A percentile compares a stretch with the other conserved stretches of the same genome.
Evolutionary conservation across 2,113 vertebrate species (phyloP).

Genomic region (Gopherus evgoodei): DNA sequence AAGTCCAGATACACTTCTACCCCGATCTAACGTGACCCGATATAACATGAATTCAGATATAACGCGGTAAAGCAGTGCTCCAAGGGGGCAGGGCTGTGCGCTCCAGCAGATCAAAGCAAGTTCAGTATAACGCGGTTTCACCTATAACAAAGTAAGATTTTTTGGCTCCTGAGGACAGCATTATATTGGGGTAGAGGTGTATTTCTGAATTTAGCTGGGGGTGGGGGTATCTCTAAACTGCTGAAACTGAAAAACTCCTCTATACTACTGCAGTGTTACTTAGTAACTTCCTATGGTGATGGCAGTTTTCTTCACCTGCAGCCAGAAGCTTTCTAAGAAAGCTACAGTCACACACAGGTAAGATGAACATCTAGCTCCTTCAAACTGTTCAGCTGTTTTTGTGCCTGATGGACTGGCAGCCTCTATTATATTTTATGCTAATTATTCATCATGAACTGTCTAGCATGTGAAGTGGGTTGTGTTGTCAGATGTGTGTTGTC

Average conservation of each 20-base stretch:
- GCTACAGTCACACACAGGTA: not conserved
- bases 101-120: too few species aligned
- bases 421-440: not conserved
- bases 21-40: too few species aligned
- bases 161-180: too few species aligned
- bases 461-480: not conserved
- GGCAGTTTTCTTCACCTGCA: not conserved
- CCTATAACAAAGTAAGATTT: too few species aligned
- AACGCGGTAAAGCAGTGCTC: too few species aligned
- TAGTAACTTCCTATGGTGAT: not conserved
- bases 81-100: too few species aligned
- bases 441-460: not conserved
- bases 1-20: not conserved
- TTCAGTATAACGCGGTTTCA: too few species aligned
- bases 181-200: too few species aligned
- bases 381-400: not conserved
- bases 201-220: not conserved
- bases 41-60: too few species aligned
- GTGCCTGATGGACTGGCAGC: not conserved
- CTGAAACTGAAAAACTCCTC: not conserved
- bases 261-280: not conserved
- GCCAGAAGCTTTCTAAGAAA: not conserved
- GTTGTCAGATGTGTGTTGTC: too few species aligned
- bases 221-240: rapidly evolving
- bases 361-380: not conserved